Conservation (phyloP, 2,113 vertebrate genomes). For the Hyaena hyaena region DNA sequence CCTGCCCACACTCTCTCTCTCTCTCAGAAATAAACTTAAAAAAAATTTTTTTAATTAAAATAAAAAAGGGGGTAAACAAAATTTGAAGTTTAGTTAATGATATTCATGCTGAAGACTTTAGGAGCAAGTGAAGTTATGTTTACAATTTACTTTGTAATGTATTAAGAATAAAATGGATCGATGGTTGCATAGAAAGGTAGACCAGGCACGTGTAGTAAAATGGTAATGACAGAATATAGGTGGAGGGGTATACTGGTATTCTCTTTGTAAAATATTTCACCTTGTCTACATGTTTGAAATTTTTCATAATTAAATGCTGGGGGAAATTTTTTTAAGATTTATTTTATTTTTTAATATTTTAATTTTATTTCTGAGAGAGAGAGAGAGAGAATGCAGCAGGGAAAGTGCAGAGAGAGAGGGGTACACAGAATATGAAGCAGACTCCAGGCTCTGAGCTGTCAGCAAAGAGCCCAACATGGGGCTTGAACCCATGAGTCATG, state of each 20-base stretch:
- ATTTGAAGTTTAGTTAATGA: slow-evolving; percentile 12
- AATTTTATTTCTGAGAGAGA: too few relatives aligned
- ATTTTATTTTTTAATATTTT: too few relatives aligned
- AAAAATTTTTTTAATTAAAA: too few relatives aligned
- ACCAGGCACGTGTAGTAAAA: background rate
- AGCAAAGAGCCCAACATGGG: too few relatives aligned
- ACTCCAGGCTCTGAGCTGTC: too few relatives aligned
- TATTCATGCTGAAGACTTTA: background rate
- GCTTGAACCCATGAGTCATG: too few relatives aligned
- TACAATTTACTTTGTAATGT: background rate
- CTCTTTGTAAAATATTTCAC: background rate
- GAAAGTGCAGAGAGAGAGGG: too few relatives aligned
- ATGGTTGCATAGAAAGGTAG: background rate
- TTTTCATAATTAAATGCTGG: slow-evolving; percentile 1
- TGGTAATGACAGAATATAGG: background rate
- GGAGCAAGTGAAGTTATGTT: background rate
- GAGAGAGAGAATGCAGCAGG: too few relatives aligned
- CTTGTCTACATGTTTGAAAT: background rate
- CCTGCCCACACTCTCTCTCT: too few relatives aligned
- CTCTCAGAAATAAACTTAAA: too few relatives aligned
- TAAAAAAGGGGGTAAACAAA: background rate
- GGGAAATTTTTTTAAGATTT: background rate
- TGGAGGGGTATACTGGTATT: background rate
- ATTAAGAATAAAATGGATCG: background rate
- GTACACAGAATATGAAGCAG: too few relatives aligned